Percentiles rank a stretch among this genome's conserved stretches.
These are phyloP conservation scores for Calyptommatus sinebrachiatus DNA, from an alignment of 2,113 vertebrate species.

Conservation along the genomic window DNA sequence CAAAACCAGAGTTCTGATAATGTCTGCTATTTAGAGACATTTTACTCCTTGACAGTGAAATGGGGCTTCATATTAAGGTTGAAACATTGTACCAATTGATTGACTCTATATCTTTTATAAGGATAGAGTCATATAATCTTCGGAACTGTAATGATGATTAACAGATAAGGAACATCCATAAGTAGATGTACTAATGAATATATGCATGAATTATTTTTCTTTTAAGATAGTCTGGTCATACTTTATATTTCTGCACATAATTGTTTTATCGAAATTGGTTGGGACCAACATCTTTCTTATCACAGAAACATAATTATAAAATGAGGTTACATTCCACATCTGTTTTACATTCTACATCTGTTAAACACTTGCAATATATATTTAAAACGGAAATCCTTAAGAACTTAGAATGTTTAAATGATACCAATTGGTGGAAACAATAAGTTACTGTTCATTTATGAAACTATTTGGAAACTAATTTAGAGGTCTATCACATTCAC, in stretches of 20 bases:
- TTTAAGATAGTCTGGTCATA: neutral
- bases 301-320: constrained; percentile 38
- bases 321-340: constrained; percentile 22
- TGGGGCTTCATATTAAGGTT: neutral
- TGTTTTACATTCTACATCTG: constrained; percentile 10
- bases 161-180: neutral
- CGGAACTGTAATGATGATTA: neutral
- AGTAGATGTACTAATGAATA: neutral
- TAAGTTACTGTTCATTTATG: neutral
- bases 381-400: constrained; percentile 22
- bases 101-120: neutral
- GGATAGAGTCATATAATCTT: neutral
- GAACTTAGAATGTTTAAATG: constrained; percentile 3
- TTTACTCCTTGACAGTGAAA: neutral
- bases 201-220: neutral
- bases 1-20: neutral
- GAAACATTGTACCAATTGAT: neutral
- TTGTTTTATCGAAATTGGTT: neutral
- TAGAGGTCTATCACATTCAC: neutral
- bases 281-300: constrained; percentile 22
- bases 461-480: constrained; percentile 11
- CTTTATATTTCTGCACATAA: neutral
- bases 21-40: neutral
- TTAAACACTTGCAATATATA: constrained; percentile 10
- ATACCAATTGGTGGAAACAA: constrained; percentile 24